phyloP scores from a whole-genome alignment of 2,888 invertebrate species.

The Lithosia quadra region DNA sequence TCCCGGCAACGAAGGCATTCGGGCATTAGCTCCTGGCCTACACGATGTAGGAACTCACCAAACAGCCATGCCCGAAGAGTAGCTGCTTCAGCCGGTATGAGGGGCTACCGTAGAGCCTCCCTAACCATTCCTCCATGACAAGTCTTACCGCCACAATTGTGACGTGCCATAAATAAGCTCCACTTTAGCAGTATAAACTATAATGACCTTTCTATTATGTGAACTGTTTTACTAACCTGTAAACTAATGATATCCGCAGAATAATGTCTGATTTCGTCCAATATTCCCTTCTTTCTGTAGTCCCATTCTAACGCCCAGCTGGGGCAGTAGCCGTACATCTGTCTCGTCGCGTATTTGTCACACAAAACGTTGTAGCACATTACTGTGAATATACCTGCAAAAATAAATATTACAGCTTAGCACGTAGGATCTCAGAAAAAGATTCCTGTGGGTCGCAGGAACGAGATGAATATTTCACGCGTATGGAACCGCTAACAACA shows the following conservation, averaged over 20 bases:
- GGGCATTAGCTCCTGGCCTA: too few species aligned
- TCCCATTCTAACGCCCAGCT: conserved; percentile 99
- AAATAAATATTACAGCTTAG: neutral
- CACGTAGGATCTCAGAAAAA: too few species aligned
- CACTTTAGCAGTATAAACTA: too few species aligned
- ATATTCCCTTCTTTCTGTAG: conserved; percentile 98
- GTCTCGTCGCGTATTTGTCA: conserved; percentile 99
- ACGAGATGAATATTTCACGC: conserved; percentile 5
- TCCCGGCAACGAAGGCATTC: too few species aligned
- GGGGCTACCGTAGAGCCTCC: neutral
- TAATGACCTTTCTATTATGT: too few species aligned
- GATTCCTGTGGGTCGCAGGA: too few species aligned
- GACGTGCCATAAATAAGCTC: too few species aligned
- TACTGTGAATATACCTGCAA: conserved; percentile 97
- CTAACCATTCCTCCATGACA: neutral
- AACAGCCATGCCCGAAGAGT: neutral
- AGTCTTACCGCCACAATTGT: neutral
- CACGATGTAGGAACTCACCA: neutral
- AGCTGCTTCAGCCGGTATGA: neutral
- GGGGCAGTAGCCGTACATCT: conserved; percentile 99
- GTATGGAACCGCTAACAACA: too few species aligned
- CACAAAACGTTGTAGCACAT: conserved; percentile 99
- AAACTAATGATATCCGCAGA: conserved; percentile 98
- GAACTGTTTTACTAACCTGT: conserved; percentile 66
- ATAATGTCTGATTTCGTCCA: conserved; percentile 98